Evolutionary conservation across 2,797 vertebrate species (phyloP).

Genomic region (Chloroceryle amazona): DNA sequence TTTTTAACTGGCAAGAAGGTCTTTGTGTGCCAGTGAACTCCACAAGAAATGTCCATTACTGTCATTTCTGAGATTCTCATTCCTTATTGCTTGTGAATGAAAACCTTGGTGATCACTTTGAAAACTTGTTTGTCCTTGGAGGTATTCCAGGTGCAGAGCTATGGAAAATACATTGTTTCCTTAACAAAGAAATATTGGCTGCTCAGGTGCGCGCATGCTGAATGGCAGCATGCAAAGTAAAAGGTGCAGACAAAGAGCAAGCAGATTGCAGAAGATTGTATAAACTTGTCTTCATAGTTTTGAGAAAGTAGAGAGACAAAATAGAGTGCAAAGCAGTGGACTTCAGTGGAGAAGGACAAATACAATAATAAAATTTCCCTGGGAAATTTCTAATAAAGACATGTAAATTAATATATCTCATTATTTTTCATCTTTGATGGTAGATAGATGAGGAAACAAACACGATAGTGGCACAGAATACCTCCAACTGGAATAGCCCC

Average conservation of each 20-base stretch:
- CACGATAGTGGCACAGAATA: neutral
- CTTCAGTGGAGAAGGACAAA: neutral
- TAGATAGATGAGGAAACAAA: neutral
- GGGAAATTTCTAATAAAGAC: neutral
- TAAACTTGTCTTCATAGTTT: neutral
- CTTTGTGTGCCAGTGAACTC: neutral
- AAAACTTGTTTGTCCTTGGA: neutral
- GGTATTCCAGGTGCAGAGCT: neutral
- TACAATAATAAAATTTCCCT: neutral
- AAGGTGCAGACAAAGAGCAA: neutral
- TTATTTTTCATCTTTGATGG: slow-evolving; percentile 17
- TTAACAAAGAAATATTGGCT: neutral
- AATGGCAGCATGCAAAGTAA: accelerated
- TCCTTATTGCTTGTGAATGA: neutral
- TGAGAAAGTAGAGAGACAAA: neutral
- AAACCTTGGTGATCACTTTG: neutral
- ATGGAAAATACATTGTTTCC: neutral
- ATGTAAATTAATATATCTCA: neutral
- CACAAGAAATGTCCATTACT: neutral
- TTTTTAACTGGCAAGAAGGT: neutral
- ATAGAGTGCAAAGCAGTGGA: neutral
- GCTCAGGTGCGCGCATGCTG: neutral
- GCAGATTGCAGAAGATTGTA: neutral
- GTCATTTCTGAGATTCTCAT: neutral
- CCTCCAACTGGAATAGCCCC: slow-evolving; percentile 17